Evolutionary conservation across 2,888 invertebrate genomes (phyloP).

Genomic region (Synanthedon vespiformis): DNA sequence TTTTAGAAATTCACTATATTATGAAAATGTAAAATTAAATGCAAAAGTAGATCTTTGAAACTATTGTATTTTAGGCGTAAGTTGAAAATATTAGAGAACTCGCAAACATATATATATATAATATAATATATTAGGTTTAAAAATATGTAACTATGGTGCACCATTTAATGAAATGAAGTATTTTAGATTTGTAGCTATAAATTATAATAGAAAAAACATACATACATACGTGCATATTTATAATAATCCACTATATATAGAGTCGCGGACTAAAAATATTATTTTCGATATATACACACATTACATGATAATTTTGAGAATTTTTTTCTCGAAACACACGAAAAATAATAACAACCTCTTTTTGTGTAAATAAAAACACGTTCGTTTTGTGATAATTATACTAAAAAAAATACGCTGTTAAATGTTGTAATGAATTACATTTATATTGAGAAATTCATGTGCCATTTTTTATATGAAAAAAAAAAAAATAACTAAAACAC

Average conservation of each 20-base stretch:
- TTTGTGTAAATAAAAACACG: conserved; percentile 52
- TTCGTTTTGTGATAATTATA: conserved; percentile 37
- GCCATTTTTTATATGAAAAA: conserved; percentile 51
- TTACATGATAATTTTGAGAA: too few relatives aligned
- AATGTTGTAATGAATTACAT: conserved; percentile 47
- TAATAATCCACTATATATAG: conserved; percentile 1
- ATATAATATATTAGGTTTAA: conserved; percentile 29
- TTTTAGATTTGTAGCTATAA: conserved; percentile 9
- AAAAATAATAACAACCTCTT: conserved; percentile 1
- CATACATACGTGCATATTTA: neutral
- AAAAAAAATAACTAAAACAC: conserved; percentile 18
- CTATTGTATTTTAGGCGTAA: conserved; percentile 32
- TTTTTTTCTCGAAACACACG: neutral
- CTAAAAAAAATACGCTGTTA: conserved; percentile 31
- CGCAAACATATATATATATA: conserved; percentile 31
- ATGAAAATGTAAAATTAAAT: conserved; percentile 27
- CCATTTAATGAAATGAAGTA: conserved; percentile 48
- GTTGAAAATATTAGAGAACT: conserved; percentile 25
- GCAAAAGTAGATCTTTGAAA: conserved; percentile 27
- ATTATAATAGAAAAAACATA: neutral
- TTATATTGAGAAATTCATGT: conserved; percentile 46
- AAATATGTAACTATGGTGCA: conserved; percentile 55
- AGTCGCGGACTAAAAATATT: conserved; percentile 13
- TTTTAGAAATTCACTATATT: conserved; percentile 15
- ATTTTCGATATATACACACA: conserved; percentile 9